phyloP scores from a whole-genome alignment of 2,113 vertebrate genomes.

The Lontra canadensis region DNA sequence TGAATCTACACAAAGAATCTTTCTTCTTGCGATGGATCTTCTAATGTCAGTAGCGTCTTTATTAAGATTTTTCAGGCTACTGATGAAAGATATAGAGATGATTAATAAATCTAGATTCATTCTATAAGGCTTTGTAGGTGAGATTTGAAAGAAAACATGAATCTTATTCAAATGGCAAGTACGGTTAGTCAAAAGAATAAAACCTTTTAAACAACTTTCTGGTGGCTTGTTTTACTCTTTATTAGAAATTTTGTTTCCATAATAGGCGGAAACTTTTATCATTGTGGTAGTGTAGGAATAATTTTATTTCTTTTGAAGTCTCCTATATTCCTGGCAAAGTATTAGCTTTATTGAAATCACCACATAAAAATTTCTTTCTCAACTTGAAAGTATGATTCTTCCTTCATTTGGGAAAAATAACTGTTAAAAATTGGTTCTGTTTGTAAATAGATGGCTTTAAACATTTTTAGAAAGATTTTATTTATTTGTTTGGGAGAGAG shows the following conservation, averaged over 20 bases:
- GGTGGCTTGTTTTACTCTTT: not conserved
- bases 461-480: not conserved
- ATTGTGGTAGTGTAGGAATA: constrained; percentile 25
- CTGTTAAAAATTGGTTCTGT: not conserved
- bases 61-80: constrained; percentile 52
- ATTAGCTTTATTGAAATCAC: not conserved
- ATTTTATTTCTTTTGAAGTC: constrained; percentile 45
- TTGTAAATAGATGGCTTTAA: constrained; percentile 22
- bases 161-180: constrained; percentile 61
- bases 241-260: constrained; percentile 39
- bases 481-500: not conserved
- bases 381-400: constrained; percentile 44
- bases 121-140: constrained; percentile 68
- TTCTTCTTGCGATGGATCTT: not conserved
- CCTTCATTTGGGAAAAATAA: constrained; percentile 26
- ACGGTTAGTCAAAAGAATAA: constrained; percentile 51
- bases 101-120: constrained; percentile 71
- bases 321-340: not conserved
- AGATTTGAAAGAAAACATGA: constrained; percentile 64
- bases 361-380: not conserved
- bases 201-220: constrained; percentile 29
- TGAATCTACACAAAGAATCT: constrained; percentile 18
- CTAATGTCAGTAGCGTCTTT: constrained; percentile 33
- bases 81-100: constrained; percentile 70
- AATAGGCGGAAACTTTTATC: constrained; percentile 6